Evolutionary conservation across 2,888 invertebrate genomes (phyloP).

Genomic region (Pimpla rufipes): DNA sequence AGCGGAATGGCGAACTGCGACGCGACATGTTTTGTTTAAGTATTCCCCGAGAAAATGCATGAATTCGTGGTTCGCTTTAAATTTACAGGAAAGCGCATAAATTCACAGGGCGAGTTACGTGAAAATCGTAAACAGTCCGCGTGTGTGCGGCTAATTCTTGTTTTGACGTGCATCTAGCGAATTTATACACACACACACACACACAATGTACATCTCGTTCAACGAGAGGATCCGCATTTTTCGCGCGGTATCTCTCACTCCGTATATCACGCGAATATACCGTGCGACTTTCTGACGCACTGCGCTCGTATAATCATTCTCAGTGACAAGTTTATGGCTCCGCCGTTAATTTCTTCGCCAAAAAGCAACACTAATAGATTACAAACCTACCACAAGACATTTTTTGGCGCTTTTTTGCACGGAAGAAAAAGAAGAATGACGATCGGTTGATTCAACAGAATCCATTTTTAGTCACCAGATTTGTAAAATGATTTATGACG

Average conservation of each 20-base stretch:
- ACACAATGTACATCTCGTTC: neutral
- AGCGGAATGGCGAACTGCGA: neutral
- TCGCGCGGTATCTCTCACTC: slow-evolving; percentile 26
- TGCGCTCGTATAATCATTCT: neutral
- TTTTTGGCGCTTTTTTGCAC: too few species aligned
- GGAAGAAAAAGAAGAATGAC: too few species aligned
- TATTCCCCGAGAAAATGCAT: slow-evolving; percentile 1
- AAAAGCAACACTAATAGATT: too few species aligned
- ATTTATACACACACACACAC: neutral
- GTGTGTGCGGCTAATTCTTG: slow-evolving; percentile 25
- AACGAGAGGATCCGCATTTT: neutral
- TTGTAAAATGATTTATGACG: too few species aligned
- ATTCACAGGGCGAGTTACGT: slow-evolving; percentile 13
- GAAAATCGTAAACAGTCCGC: slow-evolving; percentile 15
- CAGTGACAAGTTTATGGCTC: neutral
- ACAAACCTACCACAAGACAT: too few species aligned
- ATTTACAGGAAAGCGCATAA: slow-evolving; percentile 21
- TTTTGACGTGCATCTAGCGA: slow-evolving; percentile 20
- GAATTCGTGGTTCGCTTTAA: neutral
- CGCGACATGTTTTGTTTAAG: slow-evolving; percentile 2
- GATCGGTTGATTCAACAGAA: too few species aligned
- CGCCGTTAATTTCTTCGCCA: neutral
- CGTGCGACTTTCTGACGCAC: slow-evolving; percentile 38
- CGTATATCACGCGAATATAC: slow-evolving; percentile 20
- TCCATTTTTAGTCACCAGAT: too few species aligned